Conservation (phyloP, 2,113 vertebrate species). For the Nestor notabilis region DNA sequence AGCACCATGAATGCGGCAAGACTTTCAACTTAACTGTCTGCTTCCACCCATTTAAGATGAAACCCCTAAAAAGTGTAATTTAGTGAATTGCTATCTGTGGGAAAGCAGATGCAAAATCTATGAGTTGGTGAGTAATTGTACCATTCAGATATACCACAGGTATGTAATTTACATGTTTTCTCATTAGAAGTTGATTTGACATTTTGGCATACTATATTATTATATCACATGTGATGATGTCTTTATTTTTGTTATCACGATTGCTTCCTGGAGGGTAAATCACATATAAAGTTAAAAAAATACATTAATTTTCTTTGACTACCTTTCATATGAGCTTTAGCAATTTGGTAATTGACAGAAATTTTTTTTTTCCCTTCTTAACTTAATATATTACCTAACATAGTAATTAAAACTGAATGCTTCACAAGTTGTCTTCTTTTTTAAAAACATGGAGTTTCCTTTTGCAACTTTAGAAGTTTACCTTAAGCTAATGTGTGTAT, state of each 20-base stretch:
- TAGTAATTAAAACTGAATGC: not conserved
- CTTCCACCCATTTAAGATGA: not conserved
- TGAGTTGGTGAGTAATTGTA: not conserved
- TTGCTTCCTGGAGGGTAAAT: not conserved
- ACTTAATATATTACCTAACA: not conserved
- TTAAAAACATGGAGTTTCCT: not conserved
- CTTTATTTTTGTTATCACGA: not conserved
- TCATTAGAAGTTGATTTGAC: not conserved
- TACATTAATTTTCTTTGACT: not conserved
- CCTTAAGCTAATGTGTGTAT: not conserved
- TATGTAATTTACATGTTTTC: not conserved
- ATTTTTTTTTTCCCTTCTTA: not conserved
- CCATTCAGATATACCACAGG: not conserved
- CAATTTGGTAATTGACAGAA: not conserved
- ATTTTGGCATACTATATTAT: not conserved
- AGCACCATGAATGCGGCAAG: fast-evolving
- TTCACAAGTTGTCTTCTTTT: not conserved
- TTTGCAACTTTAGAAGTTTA: not conserved
- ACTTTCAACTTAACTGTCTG: not conserved
- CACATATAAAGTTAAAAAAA: not conserved
- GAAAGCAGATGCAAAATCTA: not conserved
- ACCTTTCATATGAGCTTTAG: not conserved
- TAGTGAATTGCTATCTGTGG: not conserved
- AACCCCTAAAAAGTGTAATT: not conserved
- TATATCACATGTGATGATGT: not conserved